Evolutionary conservation across 2,888 invertebrate species (phyloP).

Genomic region (Aethes cnicana): DNA sequence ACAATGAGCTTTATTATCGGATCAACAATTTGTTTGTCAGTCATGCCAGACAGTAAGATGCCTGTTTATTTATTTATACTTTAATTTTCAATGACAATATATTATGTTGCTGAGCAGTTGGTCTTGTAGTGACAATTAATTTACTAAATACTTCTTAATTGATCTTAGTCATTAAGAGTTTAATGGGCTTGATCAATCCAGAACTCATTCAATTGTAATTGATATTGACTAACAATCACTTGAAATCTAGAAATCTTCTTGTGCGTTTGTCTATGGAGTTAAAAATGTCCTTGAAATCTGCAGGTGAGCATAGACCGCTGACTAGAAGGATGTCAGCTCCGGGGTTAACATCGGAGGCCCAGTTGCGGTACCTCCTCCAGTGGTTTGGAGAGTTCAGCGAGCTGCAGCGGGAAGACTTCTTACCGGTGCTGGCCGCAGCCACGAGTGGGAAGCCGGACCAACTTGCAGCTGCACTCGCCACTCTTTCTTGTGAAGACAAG

Average conservation of each 20-base stretch:
- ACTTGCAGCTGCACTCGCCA: conserved; percentile 85
- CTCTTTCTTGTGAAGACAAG: conserved; percentile 86
- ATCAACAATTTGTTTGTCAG: conserved; percentile 61
- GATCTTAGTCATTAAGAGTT: conserved; percentile 2
- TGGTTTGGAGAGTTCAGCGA: conserved; percentile 96
- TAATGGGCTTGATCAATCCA: conserved; percentile 4
- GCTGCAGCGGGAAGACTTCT: conserved; percentile 91
- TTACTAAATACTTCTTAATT: conserved; percentile 11
- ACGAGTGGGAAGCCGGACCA: conserved; percentile 87
- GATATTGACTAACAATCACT: not conserved
- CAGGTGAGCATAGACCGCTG: conserved; percentile 55
- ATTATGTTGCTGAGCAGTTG: too few species aligned
- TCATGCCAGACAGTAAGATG: conserved; percentile 58
- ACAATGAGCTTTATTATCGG: conserved; percentile 55
- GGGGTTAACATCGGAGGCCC: conserved; percentile 85
- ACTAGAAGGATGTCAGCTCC: conserved; percentile 78
- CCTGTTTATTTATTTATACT: too few species aligned
- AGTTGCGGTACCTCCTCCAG: conserved; percentile 90
- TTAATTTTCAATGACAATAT: too few species aligned
- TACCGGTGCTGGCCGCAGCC: conserved; percentile 86
- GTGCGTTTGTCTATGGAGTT: not conserved
- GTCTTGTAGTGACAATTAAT: conserved; percentile 16
- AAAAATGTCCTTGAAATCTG: conserved; percentile 26
- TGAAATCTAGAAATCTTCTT: too few species aligned
- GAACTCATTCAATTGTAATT: conserved; percentile 1